Evolutionary conservation across 2,888 invertebrate species (phyloP).

Genomic region (Entomobrya multifasciata): DNA sequence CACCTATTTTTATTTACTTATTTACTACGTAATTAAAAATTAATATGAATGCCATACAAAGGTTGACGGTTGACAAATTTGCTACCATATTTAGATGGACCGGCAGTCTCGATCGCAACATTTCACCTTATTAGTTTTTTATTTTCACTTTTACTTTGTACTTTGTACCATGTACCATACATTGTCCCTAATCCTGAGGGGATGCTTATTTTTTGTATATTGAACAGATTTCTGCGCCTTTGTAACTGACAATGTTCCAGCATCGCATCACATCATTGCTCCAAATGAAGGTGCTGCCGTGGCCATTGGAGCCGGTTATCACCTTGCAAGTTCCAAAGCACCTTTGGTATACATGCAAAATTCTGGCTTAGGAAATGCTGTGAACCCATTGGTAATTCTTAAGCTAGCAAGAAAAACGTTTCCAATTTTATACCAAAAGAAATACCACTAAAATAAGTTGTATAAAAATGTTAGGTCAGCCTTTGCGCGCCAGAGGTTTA

Average conservation of each 20-base stretch:
- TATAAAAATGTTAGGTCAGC: no score
- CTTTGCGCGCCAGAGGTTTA: slow-evolving; percentile 82
- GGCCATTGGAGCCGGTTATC: slow-evolving; percentile 82
- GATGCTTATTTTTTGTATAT: not conserved
- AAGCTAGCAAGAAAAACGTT: not conserved
- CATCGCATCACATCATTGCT: slow-evolving; percentile 81
- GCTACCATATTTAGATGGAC: no score
- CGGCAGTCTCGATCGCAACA: no score
- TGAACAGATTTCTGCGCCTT: slow-evolving; percentile 82
- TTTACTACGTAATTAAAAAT: no score
- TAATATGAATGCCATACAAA: no score
- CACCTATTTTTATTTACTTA: no score
- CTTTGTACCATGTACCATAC: no score
- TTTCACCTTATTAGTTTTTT: no score
- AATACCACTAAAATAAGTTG: no score
- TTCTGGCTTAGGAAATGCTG: slow-evolving; percentile 82
- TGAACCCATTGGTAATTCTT: slow-evolving; percentile 82
- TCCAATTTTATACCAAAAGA: not conserved
- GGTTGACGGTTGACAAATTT: no score
- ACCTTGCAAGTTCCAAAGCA: slow-evolving; percentile 82
- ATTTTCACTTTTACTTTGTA: no score
- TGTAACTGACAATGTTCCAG: slow-evolving; percentile 81
- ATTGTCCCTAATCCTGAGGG: no score
- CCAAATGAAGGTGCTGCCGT: slow-evolving; percentile 82
- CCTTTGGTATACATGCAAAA: slow-evolving; percentile 82